Conservation (phyloP, 2,888 invertebrate species). For the Hedya salicella region DNA sequence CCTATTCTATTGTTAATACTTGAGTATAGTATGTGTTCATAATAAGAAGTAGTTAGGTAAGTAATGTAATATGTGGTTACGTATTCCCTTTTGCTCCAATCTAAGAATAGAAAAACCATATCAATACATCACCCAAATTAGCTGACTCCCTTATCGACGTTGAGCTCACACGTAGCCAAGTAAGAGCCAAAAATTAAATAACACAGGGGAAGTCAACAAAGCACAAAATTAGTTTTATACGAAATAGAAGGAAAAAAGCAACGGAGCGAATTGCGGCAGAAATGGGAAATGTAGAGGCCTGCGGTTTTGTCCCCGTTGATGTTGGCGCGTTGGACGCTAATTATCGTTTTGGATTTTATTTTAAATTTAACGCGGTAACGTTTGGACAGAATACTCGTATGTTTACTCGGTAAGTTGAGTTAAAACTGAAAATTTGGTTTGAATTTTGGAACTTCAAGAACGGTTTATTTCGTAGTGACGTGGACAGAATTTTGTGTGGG, state of each 20-base stretch:
- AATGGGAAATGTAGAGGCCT: constrained; percentile 58
- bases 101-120: constrained; percentile 20
- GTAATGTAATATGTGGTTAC: too few species aligned
- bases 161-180: constrained; percentile 51
- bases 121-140: constrained; percentile 41
- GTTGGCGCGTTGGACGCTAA: constrained; percentile 40
- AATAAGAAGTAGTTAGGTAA: too few species aligned
- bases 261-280: constrained; percentile 61
- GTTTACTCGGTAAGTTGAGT: too few species aligned
- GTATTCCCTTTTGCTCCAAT: too few species aligned
- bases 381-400: neutral
- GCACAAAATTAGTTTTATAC: constrained; percentile 81
- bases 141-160: constrained; percentile 47
- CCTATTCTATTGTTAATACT: too few species aligned
- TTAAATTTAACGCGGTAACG: constrained; percentile 9
- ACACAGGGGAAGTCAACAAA: constrained; percentile 76
- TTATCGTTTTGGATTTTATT: constrained; percentile 27
- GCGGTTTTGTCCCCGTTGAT: constrained; percentile 45
- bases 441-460: neutral
- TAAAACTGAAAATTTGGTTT: too few species aligned
- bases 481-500: too few species aligned
- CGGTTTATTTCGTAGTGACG: neutral
- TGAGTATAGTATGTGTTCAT: too few species aligned
- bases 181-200: constrained; percentile 71
- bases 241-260: constrained; percentile 70